Evolutionary conservation across 2,888 invertebrate genomes (phyloP).

Genomic region (Apamea crenata): DNA sequence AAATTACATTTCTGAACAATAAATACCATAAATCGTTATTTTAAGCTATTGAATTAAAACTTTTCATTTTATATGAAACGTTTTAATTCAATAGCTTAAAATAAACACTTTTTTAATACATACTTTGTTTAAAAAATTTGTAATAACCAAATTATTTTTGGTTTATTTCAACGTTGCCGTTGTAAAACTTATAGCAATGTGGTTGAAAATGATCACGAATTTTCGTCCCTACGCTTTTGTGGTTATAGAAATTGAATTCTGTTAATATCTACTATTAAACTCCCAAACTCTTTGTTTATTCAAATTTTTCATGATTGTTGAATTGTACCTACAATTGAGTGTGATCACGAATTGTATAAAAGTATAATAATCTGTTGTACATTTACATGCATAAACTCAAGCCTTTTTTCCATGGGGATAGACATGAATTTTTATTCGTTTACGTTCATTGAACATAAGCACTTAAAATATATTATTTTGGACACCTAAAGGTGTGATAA

Average conservation of each 20-base stretch:
- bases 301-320: not conserved
- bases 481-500: slow-evolving; percentile 2
- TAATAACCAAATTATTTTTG: not conserved
- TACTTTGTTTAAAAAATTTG: no score
- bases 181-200: not conserved
- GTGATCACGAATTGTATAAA: not conserved
- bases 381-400: not conserved
- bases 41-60: not conserved
- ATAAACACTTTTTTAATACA: not conserved
- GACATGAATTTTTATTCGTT: not conserved
- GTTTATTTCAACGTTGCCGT: not conserved
- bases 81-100: no score
- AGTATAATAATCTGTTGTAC: not conserved
- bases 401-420: not conserved
- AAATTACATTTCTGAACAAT: not conserved
- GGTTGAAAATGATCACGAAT: not conserved
- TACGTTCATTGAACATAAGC: not conserved
- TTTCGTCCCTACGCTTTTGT: not conserved
- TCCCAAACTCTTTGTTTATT: not conserved
- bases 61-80: no score
- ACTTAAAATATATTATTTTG: not conserved
- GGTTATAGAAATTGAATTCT: slow-evolving; percentile 6
- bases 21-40: not conserved
- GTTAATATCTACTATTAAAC: not conserved
- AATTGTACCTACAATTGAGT: no score